phyloP scores from a whole-genome alignment of 1,140 invertebrate species.

The Pantala flavescens region DNA sequence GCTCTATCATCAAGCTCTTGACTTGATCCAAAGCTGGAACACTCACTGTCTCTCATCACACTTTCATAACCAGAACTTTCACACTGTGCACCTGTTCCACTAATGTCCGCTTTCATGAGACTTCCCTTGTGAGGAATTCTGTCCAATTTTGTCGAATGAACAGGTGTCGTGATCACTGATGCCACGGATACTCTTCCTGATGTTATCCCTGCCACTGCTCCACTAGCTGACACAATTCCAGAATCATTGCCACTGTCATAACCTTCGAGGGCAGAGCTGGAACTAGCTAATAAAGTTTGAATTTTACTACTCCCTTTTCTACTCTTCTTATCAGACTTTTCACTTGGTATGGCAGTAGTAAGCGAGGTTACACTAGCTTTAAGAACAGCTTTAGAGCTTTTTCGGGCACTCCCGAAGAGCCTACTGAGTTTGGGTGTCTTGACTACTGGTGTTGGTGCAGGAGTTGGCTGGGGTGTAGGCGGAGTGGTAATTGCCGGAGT shows the following conservation, averaged over 20 bases:
- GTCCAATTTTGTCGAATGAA: constrained; percentile 17
- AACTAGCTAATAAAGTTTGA: constrained; percentile 36
- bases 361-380: constrained; percentile 31
- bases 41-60: constrained; percentile 61
- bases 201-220: background rate
- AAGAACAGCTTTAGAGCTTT: background rate
- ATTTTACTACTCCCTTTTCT: constrained; percentile 41
- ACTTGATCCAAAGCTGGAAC: constrained; percentile 65
- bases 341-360: constrained; percentile 39
- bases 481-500: constrained; percentile 35
- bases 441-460: constrained; percentile 16
- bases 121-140: constrained; percentile 4
- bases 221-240: constrained; percentile 42
- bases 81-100: constrained; percentile 26
- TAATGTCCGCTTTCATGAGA: constrained; percentile 20
- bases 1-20: constrained; percentile 52
- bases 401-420: constrained; percentile 37
- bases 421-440: constrained; percentile 25
- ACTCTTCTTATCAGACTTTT: constrained; percentile 45
- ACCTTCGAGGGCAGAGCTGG: constrained; percentile 44
- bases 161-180: constrained; percentile 15
- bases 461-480: constrained; percentile 15
- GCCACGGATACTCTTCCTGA: background rate
- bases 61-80: constrained; percentile 82
- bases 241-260: constrained; percentile 73